phyloP scores from a whole-genome alignment of 2,113 vertebrate species.

The Sitta europaea region DNA sequence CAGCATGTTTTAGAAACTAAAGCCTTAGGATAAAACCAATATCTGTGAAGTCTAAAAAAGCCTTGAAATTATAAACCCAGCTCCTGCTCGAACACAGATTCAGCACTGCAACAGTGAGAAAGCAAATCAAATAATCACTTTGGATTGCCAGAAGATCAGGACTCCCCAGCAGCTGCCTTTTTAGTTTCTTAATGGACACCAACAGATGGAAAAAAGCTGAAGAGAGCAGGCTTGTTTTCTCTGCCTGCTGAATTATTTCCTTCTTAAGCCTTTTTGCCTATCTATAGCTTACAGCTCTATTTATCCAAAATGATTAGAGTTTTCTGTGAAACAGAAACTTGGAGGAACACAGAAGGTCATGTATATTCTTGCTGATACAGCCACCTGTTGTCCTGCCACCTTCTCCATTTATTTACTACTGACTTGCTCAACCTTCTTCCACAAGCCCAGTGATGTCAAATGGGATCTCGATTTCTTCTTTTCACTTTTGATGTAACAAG shows the following conservation, averaged over 20 bases:
- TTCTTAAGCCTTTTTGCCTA: not conserved
- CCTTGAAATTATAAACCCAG: not conserved
- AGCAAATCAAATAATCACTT: constrained; percentile 9
- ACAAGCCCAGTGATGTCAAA: not conserved
- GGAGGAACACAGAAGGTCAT: not conserved
- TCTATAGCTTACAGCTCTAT: not conserved
- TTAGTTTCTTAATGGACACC: constrained; percentile 9
- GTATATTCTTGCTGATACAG: not conserved
- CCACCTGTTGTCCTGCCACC: not conserved
- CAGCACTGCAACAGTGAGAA: not conserved
- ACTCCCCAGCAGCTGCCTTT: not conserved
- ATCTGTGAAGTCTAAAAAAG: not conserved
- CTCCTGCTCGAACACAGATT: not conserved
- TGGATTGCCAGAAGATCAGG: not conserved
- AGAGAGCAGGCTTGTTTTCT: not conserved
- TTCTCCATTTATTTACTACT: not conserved
- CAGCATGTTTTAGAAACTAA: not conserved
- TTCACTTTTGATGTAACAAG: not conserved
- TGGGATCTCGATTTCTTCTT: not conserved
- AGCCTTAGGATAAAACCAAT: not conserved
- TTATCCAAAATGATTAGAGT: not conserved
- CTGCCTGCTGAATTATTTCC: not conserved
- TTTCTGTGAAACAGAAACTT: not conserved
- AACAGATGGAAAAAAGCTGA: constrained; percentile 26
- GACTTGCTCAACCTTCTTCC: not conserved